These are phyloP conservation scores for Plagodis pulveraria DNA, from an alignment of 2,888 invertebrate species.

Conservation along the genomic window DNA sequence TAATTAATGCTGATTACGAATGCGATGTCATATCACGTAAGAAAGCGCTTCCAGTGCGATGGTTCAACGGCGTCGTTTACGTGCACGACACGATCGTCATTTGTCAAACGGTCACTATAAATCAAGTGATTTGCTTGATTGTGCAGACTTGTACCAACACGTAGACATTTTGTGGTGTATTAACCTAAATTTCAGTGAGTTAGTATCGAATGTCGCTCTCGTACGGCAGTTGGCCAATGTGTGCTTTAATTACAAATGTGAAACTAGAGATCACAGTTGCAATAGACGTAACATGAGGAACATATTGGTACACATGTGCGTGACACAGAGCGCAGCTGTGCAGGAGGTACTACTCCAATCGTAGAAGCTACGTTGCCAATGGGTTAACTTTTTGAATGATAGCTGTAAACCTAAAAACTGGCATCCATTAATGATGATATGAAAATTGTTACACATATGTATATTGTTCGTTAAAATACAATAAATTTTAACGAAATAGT, in stretches of 20 bases:
- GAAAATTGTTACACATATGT: too few species aligned
- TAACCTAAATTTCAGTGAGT: constrained; percentile 42
- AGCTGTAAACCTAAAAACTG: too few species aligned
- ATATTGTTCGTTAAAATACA: too few species aligned
- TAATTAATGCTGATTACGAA: constrained; percentile 15
- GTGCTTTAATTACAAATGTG: constrained; percentile 28
- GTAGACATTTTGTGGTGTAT: constrained; percentile 37
- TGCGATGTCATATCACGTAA: constrained; percentile 54
- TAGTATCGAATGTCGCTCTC: constrained; percentile 30
- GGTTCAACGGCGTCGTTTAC: constrained; percentile 37
- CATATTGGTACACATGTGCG: constrained; percentile 14
- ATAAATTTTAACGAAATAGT: too few species aligned
- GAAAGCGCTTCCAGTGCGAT: constrained; percentile 57
- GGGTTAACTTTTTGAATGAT: too few species aligned
- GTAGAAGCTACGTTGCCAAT: background rate
- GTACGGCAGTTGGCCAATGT: constrained; percentile 22
- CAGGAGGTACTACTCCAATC: background rate
- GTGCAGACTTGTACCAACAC: constrained; percentile 6
- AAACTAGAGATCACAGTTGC: constrained; percentile 25
- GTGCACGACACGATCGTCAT: constrained; percentile 42
- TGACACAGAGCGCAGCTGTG: constrained; percentile 30
- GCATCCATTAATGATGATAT: too few species aligned
- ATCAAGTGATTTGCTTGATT: constrained; percentile 28
- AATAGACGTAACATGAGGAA: constrained; percentile 4
- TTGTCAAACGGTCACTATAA: constrained; percentile 42